Evolutionary conservation across 2,797 vertebrate genomes (phyloP).

Genomic region (Salmo trutta): DNA sequence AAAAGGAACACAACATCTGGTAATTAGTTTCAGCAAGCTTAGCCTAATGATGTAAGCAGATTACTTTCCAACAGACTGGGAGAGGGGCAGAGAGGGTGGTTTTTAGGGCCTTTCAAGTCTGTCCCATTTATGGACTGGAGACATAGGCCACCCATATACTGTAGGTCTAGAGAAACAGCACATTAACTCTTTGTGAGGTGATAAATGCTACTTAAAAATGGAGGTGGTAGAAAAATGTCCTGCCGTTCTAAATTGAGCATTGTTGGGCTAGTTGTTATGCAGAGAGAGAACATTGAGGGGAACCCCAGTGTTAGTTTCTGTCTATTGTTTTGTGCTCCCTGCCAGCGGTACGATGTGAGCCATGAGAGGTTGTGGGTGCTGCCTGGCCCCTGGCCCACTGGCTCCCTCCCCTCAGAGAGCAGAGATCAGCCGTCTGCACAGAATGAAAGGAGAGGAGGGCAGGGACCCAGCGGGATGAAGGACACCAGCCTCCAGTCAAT

Average conservation of each 20-base stretch:
- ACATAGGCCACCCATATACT: conserved; percentile 47
- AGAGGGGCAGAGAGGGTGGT: conserved; percentile 42
- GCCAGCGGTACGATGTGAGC: conserved; percentile 66
- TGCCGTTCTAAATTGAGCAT: conserved; percentile 29
- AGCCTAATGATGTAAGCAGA: conserved; percentile 98
- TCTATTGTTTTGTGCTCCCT: conserved; percentile 27
- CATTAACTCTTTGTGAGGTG: conserved; percentile 24
- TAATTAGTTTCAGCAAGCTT: conserved; percentile 96
- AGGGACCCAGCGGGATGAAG: conserved; percentile 71
- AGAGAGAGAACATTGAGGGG: conserved; percentile 44
- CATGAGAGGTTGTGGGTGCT: conserved; percentile 50
- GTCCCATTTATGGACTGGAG: conserved; percentile 58
- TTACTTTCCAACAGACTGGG: conserved; percentile 86
- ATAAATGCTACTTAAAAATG: conserved; percentile 43
- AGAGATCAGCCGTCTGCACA: conserved; percentile 71
- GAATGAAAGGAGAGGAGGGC: conserved; percentile 70
- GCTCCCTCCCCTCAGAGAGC: conserved; percentile 67
- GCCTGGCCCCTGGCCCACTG: conserved; percentile 51
- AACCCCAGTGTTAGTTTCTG: conserved; percentile 42
- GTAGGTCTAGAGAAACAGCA: conserved; percentile 37
- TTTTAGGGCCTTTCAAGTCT: conserved; percentile 51
- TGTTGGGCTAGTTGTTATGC: conserved; percentile 45
- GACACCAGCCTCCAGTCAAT: conserved; percentile 68
- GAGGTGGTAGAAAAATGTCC: conserved; percentile 58
- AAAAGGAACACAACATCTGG: conserved; percentile 90